These are phyloP conservation scores for Dinomys branickii DNA, from an alignment of 2,113 vertebrate species.

Conservation along the genomic window DNA sequence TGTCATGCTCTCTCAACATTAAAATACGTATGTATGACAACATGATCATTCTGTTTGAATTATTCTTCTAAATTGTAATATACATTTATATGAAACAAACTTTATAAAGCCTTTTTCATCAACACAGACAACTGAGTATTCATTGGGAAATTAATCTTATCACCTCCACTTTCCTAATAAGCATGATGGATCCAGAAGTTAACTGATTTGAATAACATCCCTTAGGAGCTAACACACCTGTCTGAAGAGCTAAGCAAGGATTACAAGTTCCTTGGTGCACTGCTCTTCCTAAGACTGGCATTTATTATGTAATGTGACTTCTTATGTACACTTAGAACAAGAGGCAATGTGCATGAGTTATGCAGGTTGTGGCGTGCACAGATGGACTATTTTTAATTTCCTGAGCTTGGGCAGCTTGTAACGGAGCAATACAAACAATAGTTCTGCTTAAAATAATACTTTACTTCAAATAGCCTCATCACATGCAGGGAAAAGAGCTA, in stretches of 20 bases:
- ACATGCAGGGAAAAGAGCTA: neutral
- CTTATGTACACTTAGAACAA: neutral
- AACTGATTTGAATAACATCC: neutral
- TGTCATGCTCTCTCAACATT: neutral
- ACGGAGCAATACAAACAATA: neutral
- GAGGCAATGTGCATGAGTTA: neutral
- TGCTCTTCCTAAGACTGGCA: neutral
- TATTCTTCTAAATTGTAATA: constrained; percentile 8
- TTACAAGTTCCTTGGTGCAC: neutral
- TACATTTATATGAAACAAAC: neutral
- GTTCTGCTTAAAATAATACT: neutral
- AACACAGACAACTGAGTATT: neutral
- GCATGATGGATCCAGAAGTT: neutral
- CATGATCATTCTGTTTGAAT: neutral
- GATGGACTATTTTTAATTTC: neutral
- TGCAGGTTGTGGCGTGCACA: rapidly evolving
- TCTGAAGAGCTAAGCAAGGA: neutral
- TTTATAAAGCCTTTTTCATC: neutral
- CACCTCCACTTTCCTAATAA: neutral
- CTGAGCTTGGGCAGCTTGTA: neutral
- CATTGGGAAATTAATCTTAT: neutral
- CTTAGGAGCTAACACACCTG: neutral
- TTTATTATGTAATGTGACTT: neutral
- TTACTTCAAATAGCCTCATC: neutral
- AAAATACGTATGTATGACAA: neutral